phyloP scores from a whole-genome alignment of 2,113 vertebrate genomes.

The Datnioides undecimradiatus region DNA sequence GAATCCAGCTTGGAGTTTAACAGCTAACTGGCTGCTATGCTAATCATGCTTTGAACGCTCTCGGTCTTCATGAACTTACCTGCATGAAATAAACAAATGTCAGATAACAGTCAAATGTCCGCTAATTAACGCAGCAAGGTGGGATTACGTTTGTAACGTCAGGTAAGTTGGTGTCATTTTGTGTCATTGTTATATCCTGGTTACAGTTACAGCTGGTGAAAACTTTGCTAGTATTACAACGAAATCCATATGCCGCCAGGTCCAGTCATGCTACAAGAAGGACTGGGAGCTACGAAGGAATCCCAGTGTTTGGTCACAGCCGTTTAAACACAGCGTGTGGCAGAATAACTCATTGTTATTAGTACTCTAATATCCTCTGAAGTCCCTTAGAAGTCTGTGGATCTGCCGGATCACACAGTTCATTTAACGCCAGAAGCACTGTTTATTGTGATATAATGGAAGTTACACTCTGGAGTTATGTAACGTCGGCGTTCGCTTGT shows the following conservation, averaged over 20 bases:
- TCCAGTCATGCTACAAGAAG: too few species aligned
- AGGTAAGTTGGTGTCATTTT: neutral
- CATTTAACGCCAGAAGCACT: neutral
- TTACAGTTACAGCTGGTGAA: too few species aligned
- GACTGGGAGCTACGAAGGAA: too few species aligned
- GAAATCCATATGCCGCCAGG: too few species aligned
- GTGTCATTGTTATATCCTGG: too few species aligned
- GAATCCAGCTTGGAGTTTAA: neutral
- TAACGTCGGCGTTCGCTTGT: neutral
- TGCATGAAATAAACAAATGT: neutral
- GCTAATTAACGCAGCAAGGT: too few species aligned
- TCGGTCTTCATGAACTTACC: too few species aligned
- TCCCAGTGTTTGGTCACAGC: too few species aligned
- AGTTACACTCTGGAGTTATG: neutral
- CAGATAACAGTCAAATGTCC: too few species aligned
- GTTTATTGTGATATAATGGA: neutral
- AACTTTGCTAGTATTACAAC: too few species aligned
- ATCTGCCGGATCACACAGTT: neutral
- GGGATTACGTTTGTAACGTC: neutral
- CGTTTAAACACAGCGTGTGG: neutral
- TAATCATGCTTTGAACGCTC: neutral
- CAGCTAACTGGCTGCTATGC: fast-evolving
- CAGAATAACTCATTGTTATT: neutral
- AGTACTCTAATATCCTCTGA: too few species aligned
- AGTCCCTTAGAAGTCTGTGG: neutral